Evolutionary conservation across 2,113 vertebrate species (phyloP).

Genomic region (Azemiops feae): DNA sequence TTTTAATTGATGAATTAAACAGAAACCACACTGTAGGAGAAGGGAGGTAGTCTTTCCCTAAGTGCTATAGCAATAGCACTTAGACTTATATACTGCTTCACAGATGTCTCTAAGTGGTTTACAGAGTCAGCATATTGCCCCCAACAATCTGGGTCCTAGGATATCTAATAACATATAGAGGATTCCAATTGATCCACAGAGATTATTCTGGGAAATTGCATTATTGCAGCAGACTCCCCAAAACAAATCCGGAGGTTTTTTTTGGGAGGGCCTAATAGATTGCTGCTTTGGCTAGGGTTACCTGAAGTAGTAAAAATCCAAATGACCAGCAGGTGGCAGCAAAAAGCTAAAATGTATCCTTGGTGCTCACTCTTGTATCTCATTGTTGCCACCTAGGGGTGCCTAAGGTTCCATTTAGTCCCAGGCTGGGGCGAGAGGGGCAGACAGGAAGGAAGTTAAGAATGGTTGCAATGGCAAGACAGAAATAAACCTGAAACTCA

Average conservation of each 20-base stretch:
- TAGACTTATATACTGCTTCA: no score
- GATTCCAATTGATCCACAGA: not conserved
- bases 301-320: not conserved
- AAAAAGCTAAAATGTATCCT: not conserved
- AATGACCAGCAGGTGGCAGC: not conserved
- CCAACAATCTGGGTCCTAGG: no score
- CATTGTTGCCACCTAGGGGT: not conserved
- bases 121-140: no score
- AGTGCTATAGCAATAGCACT: no score
- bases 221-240: not conserved
- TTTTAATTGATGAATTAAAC: not conserved
- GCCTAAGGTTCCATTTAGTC: not conserved
- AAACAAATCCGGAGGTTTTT: not conserved
- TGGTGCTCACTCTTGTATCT: no score
- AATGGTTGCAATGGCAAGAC: not conserved
- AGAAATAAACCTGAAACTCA: not conserved
- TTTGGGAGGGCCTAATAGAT: not conserved
- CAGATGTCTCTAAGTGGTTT: no score
- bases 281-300: not conserved
- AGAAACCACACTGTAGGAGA: not conserved
- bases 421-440: not conserved
- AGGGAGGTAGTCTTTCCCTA: not conserved
- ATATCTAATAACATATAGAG: not conserved
- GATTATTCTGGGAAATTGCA: not conserved
- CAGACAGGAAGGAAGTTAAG: not conserved